Conservation (phyloP, 2,888 invertebrate genomes). For the Octonoba sinensis region DNA sequence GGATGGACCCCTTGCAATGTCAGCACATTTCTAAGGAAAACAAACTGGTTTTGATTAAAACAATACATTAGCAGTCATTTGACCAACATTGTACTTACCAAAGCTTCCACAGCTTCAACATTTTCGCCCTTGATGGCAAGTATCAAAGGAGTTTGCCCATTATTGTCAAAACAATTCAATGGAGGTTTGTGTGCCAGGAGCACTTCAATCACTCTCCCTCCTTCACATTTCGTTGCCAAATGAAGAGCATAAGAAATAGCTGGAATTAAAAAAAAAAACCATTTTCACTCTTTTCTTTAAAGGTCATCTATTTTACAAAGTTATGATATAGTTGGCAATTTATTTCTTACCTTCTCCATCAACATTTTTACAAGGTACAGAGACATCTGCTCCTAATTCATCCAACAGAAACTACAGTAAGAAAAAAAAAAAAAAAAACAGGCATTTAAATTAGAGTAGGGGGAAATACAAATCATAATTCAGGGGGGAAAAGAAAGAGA, state of each 20-base stretch:
- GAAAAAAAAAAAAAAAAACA: background rate
- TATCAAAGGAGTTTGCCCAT: conserved; percentile 61
- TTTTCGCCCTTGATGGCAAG: conserved; percentile 65
- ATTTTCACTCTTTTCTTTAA: background rate
- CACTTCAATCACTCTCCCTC: conserved; percentile 52
- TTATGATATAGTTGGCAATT: too few relatives aligned
- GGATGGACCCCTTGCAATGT: too few relatives aligned
- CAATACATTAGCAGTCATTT: too few relatives aligned
- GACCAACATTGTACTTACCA: conserved; percentile 69
- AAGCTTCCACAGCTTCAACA: conserved; percentile 67
- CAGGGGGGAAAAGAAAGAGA: background rate
- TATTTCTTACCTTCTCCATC: conserved; percentile 45
- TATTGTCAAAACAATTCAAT: conserved; percentile 50
- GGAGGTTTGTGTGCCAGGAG: conserved; percentile 56
- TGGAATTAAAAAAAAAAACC: conserved; percentile 17
- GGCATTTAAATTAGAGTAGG: background rate
- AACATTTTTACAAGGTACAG: conserved; percentile 51
- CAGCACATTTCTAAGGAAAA: too few relatives aligned
- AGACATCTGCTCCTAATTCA: conserved; percentile 58
- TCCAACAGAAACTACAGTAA: conserved; percentile 50
- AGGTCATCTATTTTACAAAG: background rate
- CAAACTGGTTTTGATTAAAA: too few relatives aligned
- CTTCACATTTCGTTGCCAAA: conserved; percentile 63
- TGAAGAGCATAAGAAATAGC: conserved; percentile 58
- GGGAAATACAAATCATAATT: background rate